Conservation (phyloP, 2,113 vertebrate species). For the Microcebus tavaratra region DNA sequence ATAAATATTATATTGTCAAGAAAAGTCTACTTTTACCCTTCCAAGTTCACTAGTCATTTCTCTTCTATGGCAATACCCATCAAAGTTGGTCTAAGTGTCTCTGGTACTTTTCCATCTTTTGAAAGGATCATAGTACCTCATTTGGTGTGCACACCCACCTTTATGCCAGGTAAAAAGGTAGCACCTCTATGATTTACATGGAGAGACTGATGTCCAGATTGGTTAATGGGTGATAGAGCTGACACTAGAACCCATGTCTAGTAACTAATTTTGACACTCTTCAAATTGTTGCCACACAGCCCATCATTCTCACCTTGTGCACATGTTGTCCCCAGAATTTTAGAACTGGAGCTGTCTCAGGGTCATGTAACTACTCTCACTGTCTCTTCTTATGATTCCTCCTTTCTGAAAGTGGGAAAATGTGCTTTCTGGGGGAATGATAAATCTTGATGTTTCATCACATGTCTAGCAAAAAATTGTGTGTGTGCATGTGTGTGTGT, state of each 20-base stretch:
- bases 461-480: not conserved
- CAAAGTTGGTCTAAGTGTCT: not conserved
- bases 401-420: not conserved
- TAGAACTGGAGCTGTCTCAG: not conserved
- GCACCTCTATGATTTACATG: not conserved
- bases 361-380: not conserved
- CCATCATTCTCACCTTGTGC: accelerated
- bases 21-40: not conserved
- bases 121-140: not conserved
- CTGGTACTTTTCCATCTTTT: not conserved
- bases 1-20: not conserved
- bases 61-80: not conserved
- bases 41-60: not conserved
- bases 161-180: not conserved
- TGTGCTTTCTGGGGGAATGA: accelerated
- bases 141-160: not conserved
- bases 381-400: not conserved
- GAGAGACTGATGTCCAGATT: not conserved
- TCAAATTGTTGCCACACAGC: not conserved
- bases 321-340: not conserved
- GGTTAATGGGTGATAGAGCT: not conserved
- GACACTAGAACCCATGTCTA: not conserved
- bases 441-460: accelerated
- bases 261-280: not conserved
- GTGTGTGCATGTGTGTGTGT: not conserved